Base-by-base conservation (phyloP, 2,888 invertebrate genomes). In the Dynastes tityus region DNA sequence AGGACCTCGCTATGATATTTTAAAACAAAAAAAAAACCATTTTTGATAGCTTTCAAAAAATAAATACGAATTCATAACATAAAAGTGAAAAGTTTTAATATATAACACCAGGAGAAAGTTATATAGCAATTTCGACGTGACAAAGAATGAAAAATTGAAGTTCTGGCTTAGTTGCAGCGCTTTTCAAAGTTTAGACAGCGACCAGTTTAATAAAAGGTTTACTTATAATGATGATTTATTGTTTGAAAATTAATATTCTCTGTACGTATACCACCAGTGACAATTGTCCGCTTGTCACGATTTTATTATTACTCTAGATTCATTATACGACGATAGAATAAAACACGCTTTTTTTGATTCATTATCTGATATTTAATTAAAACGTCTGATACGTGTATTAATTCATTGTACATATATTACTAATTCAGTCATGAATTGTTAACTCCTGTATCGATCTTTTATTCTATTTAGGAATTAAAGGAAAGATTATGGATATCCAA, bases 151-250 rank as follows among this genome's bases (percentile, higher is more conserved):
- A 84, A 84, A 83, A 84, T 83, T 80, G 81, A 78, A 81, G 82
- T 82, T 83, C 80, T 80, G 77, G 82, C 80, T 84, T 70, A 85
- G 82, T 84, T 84, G 16, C 22, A 16, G 55, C 55, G 16, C 55
- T 58, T 85, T 82, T 81, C 82, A 84, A 85, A 84, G 84, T 86
- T 73, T 85, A 84, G 85, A 85, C 85, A 85, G 84, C 83, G 83
- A 83, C 84, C 82, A 83, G 84, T 83, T 84, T 86, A 86, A 86
- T 86, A 85, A 86, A 85, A 84, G 85, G 84, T 85, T 86, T 85
- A 82, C 84, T 83, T 83, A 83, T 85, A 86, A 86, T 84, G 85
- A 85, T 86, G 86, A 86, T 86, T 84, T 84, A 86, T 86, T 83
- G 84, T 84, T 82, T 76, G 78, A 80, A 83, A 85, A 85, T 86